Evolutionary conservation across 2,113 vertebrate genomes (phyloP).

Genomic region (Himantopus leucocephalus): DNA sequence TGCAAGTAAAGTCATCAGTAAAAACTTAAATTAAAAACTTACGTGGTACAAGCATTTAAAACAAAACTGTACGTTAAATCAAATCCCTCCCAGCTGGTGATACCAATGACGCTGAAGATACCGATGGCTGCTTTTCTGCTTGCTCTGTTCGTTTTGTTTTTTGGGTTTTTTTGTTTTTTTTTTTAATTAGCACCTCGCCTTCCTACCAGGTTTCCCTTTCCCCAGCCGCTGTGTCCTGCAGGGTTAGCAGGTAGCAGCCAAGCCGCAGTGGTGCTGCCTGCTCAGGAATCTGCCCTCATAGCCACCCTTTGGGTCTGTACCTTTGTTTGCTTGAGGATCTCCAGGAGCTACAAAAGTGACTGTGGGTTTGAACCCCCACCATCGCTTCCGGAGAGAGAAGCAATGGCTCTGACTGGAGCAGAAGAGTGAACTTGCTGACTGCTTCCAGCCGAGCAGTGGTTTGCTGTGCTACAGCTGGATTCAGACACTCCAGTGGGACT

Average conservation of each 20-base stretch:
- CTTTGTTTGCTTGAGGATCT: neutral
- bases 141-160: neutral
- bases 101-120: neutral
- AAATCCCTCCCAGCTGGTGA: neutral
- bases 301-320: neutral
- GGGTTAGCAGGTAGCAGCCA: neutral
- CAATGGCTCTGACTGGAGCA: neutral
- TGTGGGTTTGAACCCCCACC: neutral
- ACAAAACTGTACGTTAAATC: neutral
- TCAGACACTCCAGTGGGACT: rapidly evolving
- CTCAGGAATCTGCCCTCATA: neutral
- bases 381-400: rapidly evolving
- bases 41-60: neutral
- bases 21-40: neutral
- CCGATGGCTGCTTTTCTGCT: neutral
- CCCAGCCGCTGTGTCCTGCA: neutral
- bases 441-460: rapidly evolving
- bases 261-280: neutral
- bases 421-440: neutral
- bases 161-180: neutral
- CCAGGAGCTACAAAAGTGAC: neutral
- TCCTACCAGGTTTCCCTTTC: neutral
- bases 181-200: neutral
- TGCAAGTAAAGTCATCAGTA: neutral
- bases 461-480: neutral